These are phyloP conservation scores for Sturmia bella DNA, from an alignment of 2,888 invertebrate species.

Conservation along the genomic window DNA sequence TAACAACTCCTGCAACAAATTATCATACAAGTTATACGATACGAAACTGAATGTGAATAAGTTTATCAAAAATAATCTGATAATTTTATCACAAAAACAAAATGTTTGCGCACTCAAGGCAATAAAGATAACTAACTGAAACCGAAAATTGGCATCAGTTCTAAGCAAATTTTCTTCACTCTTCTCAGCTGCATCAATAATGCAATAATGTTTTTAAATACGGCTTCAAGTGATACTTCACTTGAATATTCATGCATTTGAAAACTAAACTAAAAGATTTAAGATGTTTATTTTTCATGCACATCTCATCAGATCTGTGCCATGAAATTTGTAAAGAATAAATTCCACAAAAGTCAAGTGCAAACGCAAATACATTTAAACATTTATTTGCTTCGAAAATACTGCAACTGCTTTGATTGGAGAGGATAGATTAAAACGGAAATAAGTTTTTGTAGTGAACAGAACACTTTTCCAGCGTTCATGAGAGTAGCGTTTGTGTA, in stretches of 20 bases:
- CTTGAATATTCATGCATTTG: conserved; percentile 31
- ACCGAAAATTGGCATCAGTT: not conserved
- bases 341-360: conserved; percentile 13
- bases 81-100: no score
- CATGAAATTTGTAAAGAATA: conserved; percentile 6
- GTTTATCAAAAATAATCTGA: no score
- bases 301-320: conserved; percentile 5
- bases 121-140: no score
- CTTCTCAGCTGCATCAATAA: conserved; percentile 5
- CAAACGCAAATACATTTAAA: conserved; percentile 9
- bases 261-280: not conserved
- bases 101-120: no score
- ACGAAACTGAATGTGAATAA: no score
- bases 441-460: not conserved
- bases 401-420: not conserved
- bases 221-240: not conserved
- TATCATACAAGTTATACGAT: no score
- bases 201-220: not conserved
- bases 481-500: not conserved
- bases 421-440: conserved; percentile 15
- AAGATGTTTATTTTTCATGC: conserved; percentile 15
- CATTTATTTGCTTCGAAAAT: not conserved
- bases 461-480: not conserved
- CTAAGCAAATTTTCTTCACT: not conserved
- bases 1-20: no score